These are phyloP conservation scores for Cottoperca gobio DNA, from an alignment of 2,797 vertebrate species.

Conservation along the genomic window DNA sequence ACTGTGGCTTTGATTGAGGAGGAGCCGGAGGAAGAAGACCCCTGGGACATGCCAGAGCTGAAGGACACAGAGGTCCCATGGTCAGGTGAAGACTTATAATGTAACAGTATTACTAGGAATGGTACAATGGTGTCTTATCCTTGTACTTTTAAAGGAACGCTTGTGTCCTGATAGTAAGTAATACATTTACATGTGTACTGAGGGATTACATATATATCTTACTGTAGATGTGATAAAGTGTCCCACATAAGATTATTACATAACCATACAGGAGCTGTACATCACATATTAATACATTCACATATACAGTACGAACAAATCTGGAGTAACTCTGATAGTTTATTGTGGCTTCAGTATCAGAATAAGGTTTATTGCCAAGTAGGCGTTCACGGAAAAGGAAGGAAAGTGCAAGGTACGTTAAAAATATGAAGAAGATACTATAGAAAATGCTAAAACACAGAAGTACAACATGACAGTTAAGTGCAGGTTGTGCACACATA, in stretches of 20 bases:
- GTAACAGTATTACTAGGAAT: not conserved
- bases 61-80: slow-evolving; percentile 88
- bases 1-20: slow-evolving; percentile 84
- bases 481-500: too few relatives aligned
- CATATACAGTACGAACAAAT: not conserved
- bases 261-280: slow-evolving; percentile 1
- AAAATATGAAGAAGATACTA: too few relatives aligned
- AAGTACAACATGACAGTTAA: too few relatives aligned
- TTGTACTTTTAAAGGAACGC: not conserved
- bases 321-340: not conserved
- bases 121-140: slow-evolving; percentile 15
- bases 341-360: too few relatives aligned
- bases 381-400: too few relatives aligned
- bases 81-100: slow-evolving; percentile 82
- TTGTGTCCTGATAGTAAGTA: slow-evolving; percentile 12
- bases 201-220: not conserved
- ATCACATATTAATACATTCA: not conserved
- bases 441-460: too few relatives aligned
- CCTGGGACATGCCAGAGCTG: slow-evolving; percentile 90
- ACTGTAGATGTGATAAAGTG: slow-evolving; percentile 23
- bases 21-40: slow-evolving; percentile 75
- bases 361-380: too few relatives aligned
- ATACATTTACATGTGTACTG: slow-evolving; percentile 1
- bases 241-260: not conserved
- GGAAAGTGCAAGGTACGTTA: too few relatives aligned